These are phyloP conservation scores for Poecilus cupreus DNA, from an alignment of 2,888 invertebrate species.

Conservation along the genomic window DNA sequence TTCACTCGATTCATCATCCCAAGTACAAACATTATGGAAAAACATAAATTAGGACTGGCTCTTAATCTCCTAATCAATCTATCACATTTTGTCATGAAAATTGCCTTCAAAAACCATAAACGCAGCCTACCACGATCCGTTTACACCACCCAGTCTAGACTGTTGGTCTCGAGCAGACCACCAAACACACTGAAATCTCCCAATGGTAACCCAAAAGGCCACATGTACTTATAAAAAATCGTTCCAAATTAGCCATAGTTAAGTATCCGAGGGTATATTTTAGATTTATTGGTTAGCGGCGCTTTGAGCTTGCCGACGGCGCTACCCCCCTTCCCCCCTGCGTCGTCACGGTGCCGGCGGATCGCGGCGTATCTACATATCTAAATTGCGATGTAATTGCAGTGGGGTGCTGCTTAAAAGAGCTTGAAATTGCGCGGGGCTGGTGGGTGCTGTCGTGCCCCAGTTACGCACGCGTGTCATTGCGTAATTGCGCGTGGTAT, in stretches of 20 bases:
- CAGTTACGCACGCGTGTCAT: slow-evolving; percentile 56
- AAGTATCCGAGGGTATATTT: slow-evolving; percentile 62
- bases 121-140: slow-evolving; percentile 63
- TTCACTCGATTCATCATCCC: slow-evolving; percentile 66
- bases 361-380: slow-evolving; percentile 67
- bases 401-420: slow-evolving; percentile 72
- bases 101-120: slow-evolving; percentile 67
- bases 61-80: slow-evolving; percentile 69
- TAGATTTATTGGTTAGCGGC: slow-evolving; percentile 58
- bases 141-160: slow-evolving; percentile 61
- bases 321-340: slow-evolving; percentile 2
- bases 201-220: slow-evolving; percentile 62
- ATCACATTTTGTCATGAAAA: slow-evolving; percentile 71
- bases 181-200: slow-evolving; percentile 62
- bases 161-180: background rate
- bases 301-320: slow-evolving; percentile 57
- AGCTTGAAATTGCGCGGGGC: slow-evolving; percentile 70
- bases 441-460: background rate
- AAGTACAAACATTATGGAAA: slow-evolving; percentile 67
- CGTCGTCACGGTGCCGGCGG: slow-evolving; percentile 25
- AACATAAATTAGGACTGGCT: slow-evolving; percentile 66
- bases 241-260: slow-evolving; percentile 67
- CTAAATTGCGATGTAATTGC: slow-evolving; percentile 73
- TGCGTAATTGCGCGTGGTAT: slow-evolving; percentile 60
- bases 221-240: slow-evolving; percentile 65